Conservation (phyloP, 2,113 vertebrate genomes). For the Aldabrachelys gigantea region DNA sequence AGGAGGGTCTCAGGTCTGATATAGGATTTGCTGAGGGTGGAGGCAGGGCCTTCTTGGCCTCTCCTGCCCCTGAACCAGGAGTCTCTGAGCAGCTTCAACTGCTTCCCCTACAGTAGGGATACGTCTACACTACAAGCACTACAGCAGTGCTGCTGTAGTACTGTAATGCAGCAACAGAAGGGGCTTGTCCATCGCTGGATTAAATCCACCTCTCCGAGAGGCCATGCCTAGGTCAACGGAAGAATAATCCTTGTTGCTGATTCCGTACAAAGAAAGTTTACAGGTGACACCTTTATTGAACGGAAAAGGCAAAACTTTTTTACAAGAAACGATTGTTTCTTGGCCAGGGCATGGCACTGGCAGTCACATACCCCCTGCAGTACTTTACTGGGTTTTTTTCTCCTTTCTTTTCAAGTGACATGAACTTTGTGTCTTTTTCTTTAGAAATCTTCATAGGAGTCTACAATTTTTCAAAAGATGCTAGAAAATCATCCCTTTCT, state of each 20-base stretch:
- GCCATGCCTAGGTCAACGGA: not conserved
- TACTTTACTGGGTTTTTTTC: not conserved
- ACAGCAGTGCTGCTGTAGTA: not conserved
- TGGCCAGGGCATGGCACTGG: not conserved
- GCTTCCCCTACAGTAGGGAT: not conserved
- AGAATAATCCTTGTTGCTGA: not conserved
- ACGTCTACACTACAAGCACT: not conserved
- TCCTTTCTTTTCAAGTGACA: not conserved
- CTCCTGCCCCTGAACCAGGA: not conserved
- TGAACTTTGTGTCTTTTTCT: not conserved
- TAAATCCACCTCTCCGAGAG: not conserved
- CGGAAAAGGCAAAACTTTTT: not conserved
- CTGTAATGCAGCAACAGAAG: not conserved
- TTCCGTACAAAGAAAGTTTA: not conserved
- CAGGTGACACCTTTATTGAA: conserved; percentile 2
- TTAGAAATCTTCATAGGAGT: not conserved
- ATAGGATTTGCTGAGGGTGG: conserved; percentile 16
- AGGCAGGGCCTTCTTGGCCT: conserved; percentile 29
- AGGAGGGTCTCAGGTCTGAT: conserved; percentile 18
- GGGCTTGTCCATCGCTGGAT: not conserved
- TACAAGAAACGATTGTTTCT: not conserved
- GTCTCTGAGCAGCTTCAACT: not conserved
- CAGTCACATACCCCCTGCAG: accelerated
- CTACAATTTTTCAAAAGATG: not conserved
- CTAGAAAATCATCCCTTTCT: not conserved